phyloP scores from a whole-genome alignment of 2,113 vertebrate species.

The Puma concolor region DNA sequence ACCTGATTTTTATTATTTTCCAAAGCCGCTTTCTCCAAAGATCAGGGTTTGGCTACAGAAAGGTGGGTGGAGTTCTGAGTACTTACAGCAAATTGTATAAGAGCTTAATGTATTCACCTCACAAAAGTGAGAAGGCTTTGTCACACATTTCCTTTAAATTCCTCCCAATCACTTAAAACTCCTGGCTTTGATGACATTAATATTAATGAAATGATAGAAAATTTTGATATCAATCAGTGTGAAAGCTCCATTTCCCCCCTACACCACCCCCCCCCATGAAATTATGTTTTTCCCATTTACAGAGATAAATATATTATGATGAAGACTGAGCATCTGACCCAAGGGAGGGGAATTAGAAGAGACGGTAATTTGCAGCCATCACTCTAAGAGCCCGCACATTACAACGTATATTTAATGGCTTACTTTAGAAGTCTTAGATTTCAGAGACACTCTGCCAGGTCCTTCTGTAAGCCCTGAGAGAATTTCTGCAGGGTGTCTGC shows the following conservation, averaged over 20 bases:
- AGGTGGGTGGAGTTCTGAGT: neutral
- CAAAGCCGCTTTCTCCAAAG: neutral
- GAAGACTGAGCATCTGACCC: neutral
- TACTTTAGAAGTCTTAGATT: neutral
- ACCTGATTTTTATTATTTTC: slow-evolving; percentile 1
- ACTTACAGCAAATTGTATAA: neutral
- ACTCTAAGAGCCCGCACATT: neutral
- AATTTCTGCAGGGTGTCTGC: neutral
- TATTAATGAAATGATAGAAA: slow-evolving; percentile 57
- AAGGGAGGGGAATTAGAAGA: neutral
- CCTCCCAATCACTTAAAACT: slow-evolving; percentile 2
- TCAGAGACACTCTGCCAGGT: neutral
- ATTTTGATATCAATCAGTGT: slow-evolving; percentile 46
- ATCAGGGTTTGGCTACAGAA: neutral
- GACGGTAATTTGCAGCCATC: neutral
- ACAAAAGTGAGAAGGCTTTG: neutral
- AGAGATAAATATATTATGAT: neutral
- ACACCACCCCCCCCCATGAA: neutral
- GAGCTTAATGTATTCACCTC: neutral
- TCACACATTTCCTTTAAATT: neutral
- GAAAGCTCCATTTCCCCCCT: neutral
- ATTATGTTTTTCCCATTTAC: slow-evolving; percentile 32
- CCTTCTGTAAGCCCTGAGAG: neutral
- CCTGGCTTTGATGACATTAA: slow-evolving; percentile 65
- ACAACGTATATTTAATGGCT: neutral